phyloP scores from a whole-genome alignment of 2,113 vertebrate species.

The Chascanopsetta lugubris region DNA sequence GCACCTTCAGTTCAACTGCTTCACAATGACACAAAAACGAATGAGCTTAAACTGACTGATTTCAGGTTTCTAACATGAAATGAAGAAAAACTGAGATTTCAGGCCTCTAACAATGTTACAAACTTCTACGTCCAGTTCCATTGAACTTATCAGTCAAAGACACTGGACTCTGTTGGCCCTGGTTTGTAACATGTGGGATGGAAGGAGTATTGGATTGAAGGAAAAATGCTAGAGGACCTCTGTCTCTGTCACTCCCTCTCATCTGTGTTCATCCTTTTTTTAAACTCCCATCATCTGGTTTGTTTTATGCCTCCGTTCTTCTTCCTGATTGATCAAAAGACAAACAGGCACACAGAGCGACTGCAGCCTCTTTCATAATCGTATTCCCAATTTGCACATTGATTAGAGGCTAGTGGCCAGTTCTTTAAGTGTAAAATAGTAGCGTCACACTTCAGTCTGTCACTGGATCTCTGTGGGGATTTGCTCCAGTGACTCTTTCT shows the following conservation, averaged over 20 bases:
- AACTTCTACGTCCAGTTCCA: not conserved
- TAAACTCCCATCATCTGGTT: conserved; percentile 38
- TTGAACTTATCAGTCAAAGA: conserved; percentile 61
- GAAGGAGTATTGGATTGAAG: conserved; percentile 55
- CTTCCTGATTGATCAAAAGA: conserved; percentile 46
- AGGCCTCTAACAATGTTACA: not conserved
- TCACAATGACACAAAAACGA: no score
- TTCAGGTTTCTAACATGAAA: no score
- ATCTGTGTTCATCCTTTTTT: conserved; percentile 49
- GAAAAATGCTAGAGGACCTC: conserved; percentile 44
- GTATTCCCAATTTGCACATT: no score
- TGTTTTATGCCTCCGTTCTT: conserved; percentile 28
- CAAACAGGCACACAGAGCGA: conserved; percentile 4
- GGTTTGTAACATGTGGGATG: conserved; percentile 48
- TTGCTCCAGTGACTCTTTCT: conserved; percentile 37
- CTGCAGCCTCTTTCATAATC: not conserved
- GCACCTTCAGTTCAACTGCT: no score
- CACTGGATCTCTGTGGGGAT: conserved; percentile 30
- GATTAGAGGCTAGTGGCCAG: not conserved
- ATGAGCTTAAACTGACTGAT: no score
- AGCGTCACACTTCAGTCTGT: not conserved
- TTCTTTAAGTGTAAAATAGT: not conserved
- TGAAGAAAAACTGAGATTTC: no score
- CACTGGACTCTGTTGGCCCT: conserved; percentile 53
- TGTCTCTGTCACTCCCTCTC: conserved; percentile 19